These are phyloP conservation scores for Cardiocondyla obscurior DNA, from an alignment of 1,140 invertebrate genomes.

Conservation along the genomic window DNA sequence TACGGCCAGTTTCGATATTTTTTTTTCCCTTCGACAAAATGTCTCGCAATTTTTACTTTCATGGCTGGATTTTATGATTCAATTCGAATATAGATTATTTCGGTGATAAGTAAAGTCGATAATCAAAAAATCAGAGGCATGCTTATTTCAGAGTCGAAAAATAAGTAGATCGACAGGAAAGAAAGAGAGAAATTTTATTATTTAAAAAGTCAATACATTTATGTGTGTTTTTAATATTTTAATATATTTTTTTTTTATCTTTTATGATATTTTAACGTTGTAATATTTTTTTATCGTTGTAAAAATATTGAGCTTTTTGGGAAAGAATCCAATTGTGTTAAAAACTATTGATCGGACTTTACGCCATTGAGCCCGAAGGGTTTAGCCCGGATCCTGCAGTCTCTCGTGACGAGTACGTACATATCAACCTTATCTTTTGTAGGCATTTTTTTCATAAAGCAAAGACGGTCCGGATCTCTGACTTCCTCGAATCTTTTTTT, in stretches of 20 bases:
- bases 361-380: constrained; percentile 59
- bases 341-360: neutral
- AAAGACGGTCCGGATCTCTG: constrained; percentile 35
- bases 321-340: neutral
- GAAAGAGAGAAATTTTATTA: no score
- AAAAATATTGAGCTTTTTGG: neutral
- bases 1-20: constrained; percentile 9
- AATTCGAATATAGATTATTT: neutral
- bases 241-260: neutral
- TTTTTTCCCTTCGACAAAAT: neutral
- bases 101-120: neutral
- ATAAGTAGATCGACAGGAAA: neutral
- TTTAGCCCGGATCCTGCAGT: constrained; percentile 68
- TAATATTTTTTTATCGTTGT: neutral
- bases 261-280: neutral
- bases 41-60: neutral
- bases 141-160: neutral
- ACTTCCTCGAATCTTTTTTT: neutral
- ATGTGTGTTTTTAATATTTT: neutral
- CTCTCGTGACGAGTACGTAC: constrained; percentile 48
- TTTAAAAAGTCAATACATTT: no score
- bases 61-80: neutral
- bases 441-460: constrained; percentile 54
- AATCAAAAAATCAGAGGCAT: neutral
- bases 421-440: constrained; percentile 55